phyloP scores from a whole-genome alignment of 2,797 vertebrate species.

The Hydrophis major region DNA sequence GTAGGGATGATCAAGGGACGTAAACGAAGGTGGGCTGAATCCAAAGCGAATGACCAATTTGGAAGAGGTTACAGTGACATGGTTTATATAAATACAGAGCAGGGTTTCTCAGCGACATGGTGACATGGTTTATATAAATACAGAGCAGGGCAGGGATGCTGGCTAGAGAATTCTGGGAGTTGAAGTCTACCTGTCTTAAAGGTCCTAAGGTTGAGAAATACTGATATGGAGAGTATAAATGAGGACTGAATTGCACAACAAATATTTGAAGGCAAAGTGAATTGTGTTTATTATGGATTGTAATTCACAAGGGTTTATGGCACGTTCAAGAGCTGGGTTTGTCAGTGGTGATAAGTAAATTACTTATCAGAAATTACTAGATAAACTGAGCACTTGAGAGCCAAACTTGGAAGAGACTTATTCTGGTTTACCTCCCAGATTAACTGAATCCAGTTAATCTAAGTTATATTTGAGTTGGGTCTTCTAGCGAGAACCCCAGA shows the following conservation, averaged over 20 bases:
- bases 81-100: neutral
- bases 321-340: neutral
- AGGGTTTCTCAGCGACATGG: neutral
- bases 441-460: neutral
- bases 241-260: neutral
- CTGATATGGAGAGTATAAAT: neutral
- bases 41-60: neutral
- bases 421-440: neutral
- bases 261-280: neutral
- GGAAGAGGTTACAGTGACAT: neutral
- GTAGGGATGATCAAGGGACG: neutral
- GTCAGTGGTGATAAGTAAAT: neutral
- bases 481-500: neutral
- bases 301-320: neutral
- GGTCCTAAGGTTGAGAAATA: neutral
- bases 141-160: neutral
- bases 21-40: neutral
- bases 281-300: neutral
- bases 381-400: neutral
- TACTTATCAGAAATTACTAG: neutral
- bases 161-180: neutral
- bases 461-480: neutral
- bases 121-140: neutral
- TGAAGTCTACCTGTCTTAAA: neutral
- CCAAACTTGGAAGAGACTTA: neutral